Base-by-base conservation (phyloP, 2,113 vertebrate genomes). In the Phoenicopterus ruber region DNA sequence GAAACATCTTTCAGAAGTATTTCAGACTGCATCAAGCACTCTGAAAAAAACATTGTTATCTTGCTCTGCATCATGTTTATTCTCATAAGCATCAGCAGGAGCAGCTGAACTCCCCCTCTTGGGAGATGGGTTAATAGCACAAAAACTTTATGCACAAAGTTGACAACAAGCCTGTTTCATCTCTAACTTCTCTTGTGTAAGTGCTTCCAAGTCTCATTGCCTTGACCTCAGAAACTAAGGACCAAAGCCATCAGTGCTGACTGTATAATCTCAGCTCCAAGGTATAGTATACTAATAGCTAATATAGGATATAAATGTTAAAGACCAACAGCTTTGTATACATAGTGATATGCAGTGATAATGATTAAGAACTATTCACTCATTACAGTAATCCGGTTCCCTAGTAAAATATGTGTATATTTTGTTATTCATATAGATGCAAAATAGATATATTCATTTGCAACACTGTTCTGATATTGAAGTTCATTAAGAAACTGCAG, bases 401-500 rank as follows among this genome's bases (percentile, higher is more conserved):
- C 28, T 19, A 22, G 34, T 17, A 38, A 65, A 6, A 58, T 6
- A 26, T 6, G 6, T 4, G 9, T 25, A 5, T 3, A 1, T 22
- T 7, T 69, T 61, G 5, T 46, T 73, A 36, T 69, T 82, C 20
- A 50, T 29, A 26, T 4, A 72, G 49, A 17, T 42, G 34, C 6
- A 63, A 4, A 42, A 6, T 0, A 71, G 17, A 7, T 13, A 31
- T 1, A 1, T 31, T 42, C 32, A 57, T 7, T 24, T 82, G 11
- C 32, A 79, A 40, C 11, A 22, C 12, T 40, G 17, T 12, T 49
- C 7, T 52, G 24, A 21, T 44, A 8, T 29, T 42, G 14, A 10
- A n/a, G 11, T 1, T 32, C 7, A 63, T 32, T 1, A 38, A 55
- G 40, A 34, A 90, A 47, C 11, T 24, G 31, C n/a, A 63, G 17